A percentile compares a stretch with the other conserved stretches of the same genome.
phyloP scores from a whole-genome alignment of 2,888 invertebrate species.

The Ormyrus pomaceus region DNA sequence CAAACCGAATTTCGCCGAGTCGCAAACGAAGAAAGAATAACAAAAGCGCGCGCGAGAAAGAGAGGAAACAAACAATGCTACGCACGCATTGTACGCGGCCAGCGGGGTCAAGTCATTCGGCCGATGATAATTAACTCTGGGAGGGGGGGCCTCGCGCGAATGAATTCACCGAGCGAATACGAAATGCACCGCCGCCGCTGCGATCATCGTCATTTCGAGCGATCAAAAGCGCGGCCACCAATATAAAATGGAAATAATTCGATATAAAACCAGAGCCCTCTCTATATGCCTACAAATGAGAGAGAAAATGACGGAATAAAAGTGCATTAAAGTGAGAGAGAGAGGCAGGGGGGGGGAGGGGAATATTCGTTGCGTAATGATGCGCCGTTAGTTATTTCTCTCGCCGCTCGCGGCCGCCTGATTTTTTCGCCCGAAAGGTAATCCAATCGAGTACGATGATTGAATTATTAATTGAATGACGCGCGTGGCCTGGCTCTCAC shows the following conservation, averaged over 20 bases:
- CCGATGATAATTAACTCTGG: conserved; percentile 65
- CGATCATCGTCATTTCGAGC: conserved; percentile 60
- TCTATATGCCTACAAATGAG: neutral
- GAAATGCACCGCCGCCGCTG: conserved; percentile 56
- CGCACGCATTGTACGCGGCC: neutral
- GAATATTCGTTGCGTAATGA: conserved; percentile 63
- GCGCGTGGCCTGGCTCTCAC: conserved; percentile 56
- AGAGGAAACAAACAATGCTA: conserved; percentile 22
- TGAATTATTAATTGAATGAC: conserved; percentile 75
- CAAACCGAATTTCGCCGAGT: conserved; percentile 31
- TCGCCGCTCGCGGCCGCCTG: conserved; percentile 50
- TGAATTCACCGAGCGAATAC: conserved; percentile 60
- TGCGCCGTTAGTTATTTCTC: conserved; percentile 63
- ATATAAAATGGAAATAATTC: conserved; percentile 68
- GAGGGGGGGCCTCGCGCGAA: conserved; percentile 40
- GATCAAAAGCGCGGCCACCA: conserved; percentile 63
- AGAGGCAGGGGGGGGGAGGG: neutral
- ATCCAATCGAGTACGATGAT: conserved; percentile 73
- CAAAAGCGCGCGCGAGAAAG: conserved; percentile 40
- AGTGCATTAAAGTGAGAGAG: conserved; percentile 25
- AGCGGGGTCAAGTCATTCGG: conserved; percentile 59
- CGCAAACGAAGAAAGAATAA: conserved; percentile 53
- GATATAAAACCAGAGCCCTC: conserved; percentile 60
- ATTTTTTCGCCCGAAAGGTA: conserved; percentile 68
- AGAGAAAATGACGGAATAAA: conserved; percentile 32